A percentile compares a stretch with the other conserved stretches of the same genome.
Conservation (phyloP, 2,888 invertebrate species). For the Altica lythri region DNA sequence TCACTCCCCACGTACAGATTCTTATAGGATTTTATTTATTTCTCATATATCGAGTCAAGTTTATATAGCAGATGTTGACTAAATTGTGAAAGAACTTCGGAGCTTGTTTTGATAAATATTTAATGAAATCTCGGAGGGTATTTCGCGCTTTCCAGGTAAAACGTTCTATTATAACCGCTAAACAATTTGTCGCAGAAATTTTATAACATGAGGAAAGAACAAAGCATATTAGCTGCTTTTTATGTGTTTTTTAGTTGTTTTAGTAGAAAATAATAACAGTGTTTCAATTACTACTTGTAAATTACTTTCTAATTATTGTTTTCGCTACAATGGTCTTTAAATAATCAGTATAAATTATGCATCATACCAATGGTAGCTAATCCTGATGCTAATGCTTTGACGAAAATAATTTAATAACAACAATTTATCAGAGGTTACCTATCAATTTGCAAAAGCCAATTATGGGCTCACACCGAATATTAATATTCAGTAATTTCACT, state of each 20-base stretch:
- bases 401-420: conserved; percentile 19
- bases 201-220: too few relatives aligned
- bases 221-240: too few relatives aligned
- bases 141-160: neutral
- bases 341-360: neutral
- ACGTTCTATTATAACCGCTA: neutral
- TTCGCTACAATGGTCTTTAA: neutral
- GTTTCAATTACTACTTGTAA: neutral
- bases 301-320: neutral
- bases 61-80: conserved; percentile 26
- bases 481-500: conserved; percentile 28
- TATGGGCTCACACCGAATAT: conserved; percentile 29
- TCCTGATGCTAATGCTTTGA: conserved; percentile 11
- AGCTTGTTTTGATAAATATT: conserved; percentile 26
- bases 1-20: conserved; percentile 29
- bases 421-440: conserved; percentile 24
- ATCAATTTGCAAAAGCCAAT: conserved; percentile 31
- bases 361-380: neutral
- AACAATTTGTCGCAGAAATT: neutral
- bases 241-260: too few relatives aligned
- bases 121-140: conserved; percentile 17
- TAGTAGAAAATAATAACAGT: too few relatives aligned
- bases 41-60: conserved; percentile 28
- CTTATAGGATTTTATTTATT: conserved; percentile 31
- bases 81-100: conserved; percentile 22